Evolutionary conservation across 2,888 invertebrate species (phyloP).

Genomic region (Microplitis deprimator): DNA sequence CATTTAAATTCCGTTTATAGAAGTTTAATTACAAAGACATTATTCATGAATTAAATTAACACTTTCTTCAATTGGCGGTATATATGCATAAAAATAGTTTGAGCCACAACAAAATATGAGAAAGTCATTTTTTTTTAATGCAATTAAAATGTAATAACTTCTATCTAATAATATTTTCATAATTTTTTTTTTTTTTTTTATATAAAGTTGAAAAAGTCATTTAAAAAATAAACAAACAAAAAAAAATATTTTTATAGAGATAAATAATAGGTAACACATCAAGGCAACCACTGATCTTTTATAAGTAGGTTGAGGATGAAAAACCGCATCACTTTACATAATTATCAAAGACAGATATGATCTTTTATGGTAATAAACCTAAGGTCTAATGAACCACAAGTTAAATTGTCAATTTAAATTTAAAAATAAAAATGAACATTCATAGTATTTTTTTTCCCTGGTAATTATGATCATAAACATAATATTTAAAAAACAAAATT

Average conservation of each 20-base stretch:
- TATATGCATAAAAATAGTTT: too few species aligned
- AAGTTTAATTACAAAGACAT: not conserved
- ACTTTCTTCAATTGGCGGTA: not conserved
- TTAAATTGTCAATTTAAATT: not conserved
- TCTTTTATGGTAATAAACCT: slow-evolving; percentile 27
- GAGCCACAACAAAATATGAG: not conserved
- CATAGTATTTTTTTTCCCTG: not conserved
- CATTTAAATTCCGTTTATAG: not conserved
- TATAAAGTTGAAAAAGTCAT: not conserved
- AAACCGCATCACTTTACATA: slow-evolving; percentile 47
- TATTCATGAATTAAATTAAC: not conserved
- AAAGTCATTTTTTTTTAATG: not conserved
- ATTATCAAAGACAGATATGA: slow-evolving; percentile 35
- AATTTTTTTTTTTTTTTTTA: not conserved
- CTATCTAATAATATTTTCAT: not conserved
- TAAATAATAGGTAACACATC: not conserved
- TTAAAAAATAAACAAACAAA: not conserved
- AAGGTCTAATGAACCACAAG: not conserved
- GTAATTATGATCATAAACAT: not conserved
- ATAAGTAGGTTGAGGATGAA: slow-evolving; percentile 64
- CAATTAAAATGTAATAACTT: not conserved
- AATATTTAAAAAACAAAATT: slow-evolving; percentile 8
- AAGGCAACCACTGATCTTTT: slow-evolving; percentile 32
- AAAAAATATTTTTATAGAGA: not conserved
- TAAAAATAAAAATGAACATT: not conserved